These are phyloP conservation scores for Laticauda laticaudata DNA, from an alignment of 2,113 vertebrate genomes.

Conservation along the genomic window DNA sequence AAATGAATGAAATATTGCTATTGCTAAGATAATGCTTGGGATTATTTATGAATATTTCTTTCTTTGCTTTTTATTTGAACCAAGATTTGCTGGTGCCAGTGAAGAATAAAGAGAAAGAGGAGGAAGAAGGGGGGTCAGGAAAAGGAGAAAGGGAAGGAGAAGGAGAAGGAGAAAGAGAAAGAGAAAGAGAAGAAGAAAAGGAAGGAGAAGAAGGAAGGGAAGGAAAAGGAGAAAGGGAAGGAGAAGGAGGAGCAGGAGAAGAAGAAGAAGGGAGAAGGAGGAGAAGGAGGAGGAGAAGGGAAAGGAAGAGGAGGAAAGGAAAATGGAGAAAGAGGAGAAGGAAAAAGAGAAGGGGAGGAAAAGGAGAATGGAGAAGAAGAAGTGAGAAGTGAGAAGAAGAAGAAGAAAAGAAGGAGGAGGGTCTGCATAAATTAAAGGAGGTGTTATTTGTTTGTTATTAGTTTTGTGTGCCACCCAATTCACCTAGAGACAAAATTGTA, in stretches of 20 bases:
- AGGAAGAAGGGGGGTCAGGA: no score
- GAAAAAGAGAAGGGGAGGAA: fast-evolving
- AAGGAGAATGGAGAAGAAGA: no score
- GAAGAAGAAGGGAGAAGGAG: fast-evolving
- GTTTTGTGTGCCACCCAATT: background rate
- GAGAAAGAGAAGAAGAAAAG: no score
- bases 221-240: no score
- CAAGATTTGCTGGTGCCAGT: background rate
- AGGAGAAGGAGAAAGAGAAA: no score
- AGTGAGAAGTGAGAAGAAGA: background rate
- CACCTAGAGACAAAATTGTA: background rate
- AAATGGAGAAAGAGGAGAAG: fast-evolving
- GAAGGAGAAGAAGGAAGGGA: no score
- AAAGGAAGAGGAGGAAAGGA: no score
- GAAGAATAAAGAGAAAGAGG: background rate
- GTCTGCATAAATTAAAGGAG: background rate
- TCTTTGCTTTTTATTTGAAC: background rate
- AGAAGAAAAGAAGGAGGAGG: no score
- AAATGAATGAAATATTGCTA: background rate
- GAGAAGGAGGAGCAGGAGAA: no score
- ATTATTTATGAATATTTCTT: background rate
- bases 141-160: no score
- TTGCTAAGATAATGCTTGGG: background rate
- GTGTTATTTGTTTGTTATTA: background rate
- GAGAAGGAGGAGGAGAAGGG: fast-evolving